Evolutionary conservation across 1,140 invertebrate genomes (phyloP), one percentile per base, ranked within the genome.

Genomic region (Potamilus streckersoni): DNA sequence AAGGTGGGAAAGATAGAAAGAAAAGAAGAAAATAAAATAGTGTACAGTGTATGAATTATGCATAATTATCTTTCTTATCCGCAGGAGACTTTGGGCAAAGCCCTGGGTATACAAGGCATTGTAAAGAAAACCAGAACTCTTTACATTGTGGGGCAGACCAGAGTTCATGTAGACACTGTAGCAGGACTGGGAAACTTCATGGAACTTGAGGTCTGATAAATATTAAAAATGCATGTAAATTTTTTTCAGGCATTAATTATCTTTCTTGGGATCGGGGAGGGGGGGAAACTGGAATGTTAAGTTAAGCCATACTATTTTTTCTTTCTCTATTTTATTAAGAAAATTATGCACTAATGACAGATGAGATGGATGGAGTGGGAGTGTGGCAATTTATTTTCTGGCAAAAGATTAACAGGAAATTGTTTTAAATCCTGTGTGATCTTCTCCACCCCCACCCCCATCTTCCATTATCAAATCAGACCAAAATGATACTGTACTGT

Each of bases 101-200:
- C 94, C 6, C 90, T 94, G 73, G 95, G 95, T 14, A 82, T 92
- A 0, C 85, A 91, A 78, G 95, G 94, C 14, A 86, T 91, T 38
- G 93, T 97, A 6, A 92, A 92, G 76, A 97, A 97, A 90, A 90
- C 83, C 0, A 91, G 97, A 59, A 90, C 92, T 71, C 89, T 98
- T 6, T 97, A 93, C 79, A 90, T 97, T 83, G 91, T 95, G 60
- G 95, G 93, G 1, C 95, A 97, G 85, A 97, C 96, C 14, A 92
- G 96, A 79, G 92, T 98, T 58, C 97, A 98, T 87, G 90, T 97
- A 78, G 97, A 98, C 89, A 86, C 92, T 82, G 97, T 98, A 0
- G 89, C 94, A 81, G 92, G 91, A 68, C 91, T 98, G 19, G 97
- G 97, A 11, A 86, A 94, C 86, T 98, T 95, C 86, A 93, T 97